Base-by-base conservation (phyloP, 2,888 invertebrate genomes). In the Cistogaster globosa region DNA sequence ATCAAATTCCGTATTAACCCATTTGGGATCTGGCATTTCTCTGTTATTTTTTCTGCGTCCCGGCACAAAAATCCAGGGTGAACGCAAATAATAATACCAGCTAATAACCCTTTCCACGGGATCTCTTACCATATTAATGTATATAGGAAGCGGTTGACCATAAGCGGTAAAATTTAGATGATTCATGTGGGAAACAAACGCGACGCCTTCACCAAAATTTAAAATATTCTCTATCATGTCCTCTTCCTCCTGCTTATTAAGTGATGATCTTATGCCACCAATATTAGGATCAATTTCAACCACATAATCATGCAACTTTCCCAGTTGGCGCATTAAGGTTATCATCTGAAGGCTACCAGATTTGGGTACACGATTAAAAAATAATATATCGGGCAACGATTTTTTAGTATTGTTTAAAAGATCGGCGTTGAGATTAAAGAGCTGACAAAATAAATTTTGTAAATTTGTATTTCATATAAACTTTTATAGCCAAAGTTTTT, bases 21-120 rank as follows among this genome's bases (percentile, higher is more conserved):
- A 97, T 72, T 95, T 94, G 0, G 97, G 96, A 92, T 97, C 96
- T 0, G 97, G 97, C 88, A 97, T 92, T 87, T 89, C 22, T 12
- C 85, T 87, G 62, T 91, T 91, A 4, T 3, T 76, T 86, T 96
- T 94, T 90, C 97, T 97, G 89, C 97, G 94, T 91, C 97, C 89
- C 3, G 97, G 97, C 32, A 97, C 97, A 91, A 97, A 97, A 92
- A 97, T 96, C 97, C 97, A 97, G 0, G 97, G 97, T 0, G 97
- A 97, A 67, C 97, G 93, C 26, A 97, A 96, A 92, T 97, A 97
- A 93, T 97, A 97, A 91, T 97, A 97, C 97, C 97, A 97, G 8
- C 97, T 97, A 90, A 97, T 97, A 14, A 97, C 96, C 58, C 97
- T 94, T 91, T 98, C 98, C 32, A 98, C 95, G 0, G 98, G 98